Evolutionary conservation across 1,140 invertebrate species (phyloP).

Genomic region (Calliphora vicina): DNA sequence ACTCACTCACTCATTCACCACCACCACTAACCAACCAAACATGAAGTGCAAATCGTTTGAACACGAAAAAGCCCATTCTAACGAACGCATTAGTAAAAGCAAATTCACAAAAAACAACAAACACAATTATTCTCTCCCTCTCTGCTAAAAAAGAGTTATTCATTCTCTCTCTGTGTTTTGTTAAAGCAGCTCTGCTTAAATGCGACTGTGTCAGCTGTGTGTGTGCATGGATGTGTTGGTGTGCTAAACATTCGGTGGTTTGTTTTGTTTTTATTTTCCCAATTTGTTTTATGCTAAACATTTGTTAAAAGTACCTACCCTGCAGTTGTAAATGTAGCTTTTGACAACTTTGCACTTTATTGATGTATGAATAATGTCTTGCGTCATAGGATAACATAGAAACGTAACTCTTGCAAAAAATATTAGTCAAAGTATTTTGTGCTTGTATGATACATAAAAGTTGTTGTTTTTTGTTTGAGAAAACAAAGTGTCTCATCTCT

Average conservation of each 20-base stretch:
- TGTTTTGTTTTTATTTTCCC: background rate
- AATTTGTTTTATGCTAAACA: too few relatives aligned
- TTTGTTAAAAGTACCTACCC: too few relatives aligned
- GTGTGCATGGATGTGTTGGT: background rate
- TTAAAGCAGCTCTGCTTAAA: background rate
- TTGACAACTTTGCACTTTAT: too few relatives aligned
- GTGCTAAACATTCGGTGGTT: background rate
- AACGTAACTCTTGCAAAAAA: too few relatives aligned
- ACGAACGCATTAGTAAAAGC: constrained; percentile 4
- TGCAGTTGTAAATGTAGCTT: too few relatives aligned
- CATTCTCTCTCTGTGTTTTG: background rate
- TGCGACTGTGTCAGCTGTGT: background rate
- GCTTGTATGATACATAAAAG: too few relatives aligned
- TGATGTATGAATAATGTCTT: too few relatives aligned
- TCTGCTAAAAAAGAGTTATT: background rate
- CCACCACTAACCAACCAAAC: background rate
- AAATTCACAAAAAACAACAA: constrained; percentile 5
- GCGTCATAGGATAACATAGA: too few relatives aligned
- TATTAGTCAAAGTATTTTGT: too few relatives aligned
- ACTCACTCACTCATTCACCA: background rate
- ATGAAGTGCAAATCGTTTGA: constrained; percentile 11
- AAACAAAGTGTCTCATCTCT: too few relatives aligned
- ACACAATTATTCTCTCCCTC: background rate
- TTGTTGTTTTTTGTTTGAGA: too few relatives aligned
- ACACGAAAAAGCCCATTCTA: constrained; percentile 13